A percentile compares a stretch with the other conserved stretches of the same genome.
These are phyloP conservation scores for Zingel zingel DNA, from an alignment of 2,113 vertebrate genomes.

Conservation along the genomic window DNA sequence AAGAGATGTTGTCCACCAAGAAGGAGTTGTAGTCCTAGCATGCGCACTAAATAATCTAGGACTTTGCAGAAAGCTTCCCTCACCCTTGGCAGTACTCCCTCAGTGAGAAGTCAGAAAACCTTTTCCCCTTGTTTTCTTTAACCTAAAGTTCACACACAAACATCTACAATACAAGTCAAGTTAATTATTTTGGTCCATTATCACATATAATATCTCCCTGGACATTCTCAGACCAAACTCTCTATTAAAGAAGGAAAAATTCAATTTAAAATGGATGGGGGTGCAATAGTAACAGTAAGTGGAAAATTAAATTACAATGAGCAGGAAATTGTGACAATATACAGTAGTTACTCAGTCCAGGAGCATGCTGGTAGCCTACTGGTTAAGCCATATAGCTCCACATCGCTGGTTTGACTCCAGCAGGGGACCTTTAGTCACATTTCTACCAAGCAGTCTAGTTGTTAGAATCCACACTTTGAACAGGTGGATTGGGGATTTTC, in stretches of 20 bases:
- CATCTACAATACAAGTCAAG: conserved; percentile 13
- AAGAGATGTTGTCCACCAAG: background rate
- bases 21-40: background rate
- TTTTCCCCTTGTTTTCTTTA: background rate
- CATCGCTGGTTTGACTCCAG: background rate
- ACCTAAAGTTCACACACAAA: background rate
- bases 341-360: background rate
- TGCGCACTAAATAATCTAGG: background rate
- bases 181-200: conserved; percentile 5
- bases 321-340: background rate
- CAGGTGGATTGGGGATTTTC: background rate
- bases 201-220: background rate
- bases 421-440: background rate
- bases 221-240: background rate
- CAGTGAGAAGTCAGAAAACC: conserved; percentile 10
- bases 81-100: background rate
- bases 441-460: too few species aligned
- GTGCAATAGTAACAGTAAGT: background rate
- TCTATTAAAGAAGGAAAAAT: background rate
- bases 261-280: background rate
- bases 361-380: background rate
- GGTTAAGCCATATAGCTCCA: background rate
- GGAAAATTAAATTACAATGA: background rate
- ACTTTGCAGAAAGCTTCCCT: background rate
- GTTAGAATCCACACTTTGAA: background rate